Percentiles rank a stretch among this genome's conserved stretches.
phyloP scores from a whole-genome alignment of 2,113 vertebrate species.

The Odobenus rosmarus region DNA sequence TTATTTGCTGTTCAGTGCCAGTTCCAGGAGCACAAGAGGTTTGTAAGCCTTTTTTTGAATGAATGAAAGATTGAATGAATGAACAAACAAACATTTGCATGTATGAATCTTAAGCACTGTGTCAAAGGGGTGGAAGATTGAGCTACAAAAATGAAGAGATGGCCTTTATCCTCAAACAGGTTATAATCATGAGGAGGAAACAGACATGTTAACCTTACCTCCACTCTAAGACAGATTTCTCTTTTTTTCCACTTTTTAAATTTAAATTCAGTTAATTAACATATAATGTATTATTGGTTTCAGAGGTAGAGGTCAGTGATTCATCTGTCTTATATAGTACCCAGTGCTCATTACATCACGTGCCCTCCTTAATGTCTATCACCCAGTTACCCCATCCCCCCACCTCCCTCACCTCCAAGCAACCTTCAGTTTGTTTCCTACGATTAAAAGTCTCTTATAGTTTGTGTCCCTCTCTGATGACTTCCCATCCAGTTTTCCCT shows the following conservation, averaged over 20 bases:
- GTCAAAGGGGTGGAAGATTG: background rate
- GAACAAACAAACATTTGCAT: background rate
- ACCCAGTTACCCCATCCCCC: too few relatives aligned
- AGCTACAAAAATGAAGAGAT: constrained; percentile 20
- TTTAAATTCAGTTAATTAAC: background rate
- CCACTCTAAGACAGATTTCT: background rate
- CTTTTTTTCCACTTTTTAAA: background rate
- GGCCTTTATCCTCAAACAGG: constrained; percentile 26
- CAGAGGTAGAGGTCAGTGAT: too few relatives aligned
- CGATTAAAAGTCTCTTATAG: too few relatives aligned
- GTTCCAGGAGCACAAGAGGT: background rate
- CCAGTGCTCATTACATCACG: too few relatives aligned
- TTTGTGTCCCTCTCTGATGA: too few relatives aligned
- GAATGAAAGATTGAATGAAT: too few relatives aligned
- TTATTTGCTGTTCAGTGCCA: background rate
- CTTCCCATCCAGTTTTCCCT: too few relatives aligned
- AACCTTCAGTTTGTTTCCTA: too few relatives aligned
- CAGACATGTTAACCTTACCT: background rate
- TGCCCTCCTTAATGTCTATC: too few relatives aligned
- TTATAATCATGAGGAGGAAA: background rate
- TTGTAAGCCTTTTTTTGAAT: background rate
- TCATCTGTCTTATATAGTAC: too few relatives aligned
- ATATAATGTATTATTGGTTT: background rate
- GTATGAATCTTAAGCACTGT: background rate
- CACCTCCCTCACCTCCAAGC: too few relatives aligned